Evolutionary conservation across 1,140 invertebrate genomes (phyloP).

Genomic region (Myzus persicae): DNA sequence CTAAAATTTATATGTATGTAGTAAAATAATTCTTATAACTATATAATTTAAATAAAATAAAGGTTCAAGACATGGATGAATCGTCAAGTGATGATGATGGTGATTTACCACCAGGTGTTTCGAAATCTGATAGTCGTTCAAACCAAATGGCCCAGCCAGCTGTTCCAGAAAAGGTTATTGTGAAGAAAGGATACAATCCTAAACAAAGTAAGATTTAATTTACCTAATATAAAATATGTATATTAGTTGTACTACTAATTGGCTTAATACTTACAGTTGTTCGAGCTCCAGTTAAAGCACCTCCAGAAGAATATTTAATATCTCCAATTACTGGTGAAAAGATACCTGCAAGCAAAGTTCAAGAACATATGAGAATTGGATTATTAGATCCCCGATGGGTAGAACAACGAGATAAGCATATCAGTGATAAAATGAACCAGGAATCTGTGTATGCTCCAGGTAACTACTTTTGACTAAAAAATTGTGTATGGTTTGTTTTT

Average conservation of each 20-base stretch:
- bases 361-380: constrained; percentile 97
- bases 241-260: constrained; percentile 21
- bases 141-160: constrained; percentile 73
- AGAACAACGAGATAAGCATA: constrained; percentile 90
- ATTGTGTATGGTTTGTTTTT: neutral
- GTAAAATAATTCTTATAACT: neutral
- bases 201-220: constrained; percentile 72
- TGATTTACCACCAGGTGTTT: constrained; percentile 59
- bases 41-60: constrained; percentile 58
- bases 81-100: constrained; percentile 79
- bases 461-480: constrained; percentile 59
- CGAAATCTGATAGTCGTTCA: constrained; percentile 70
- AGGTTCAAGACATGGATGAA: constrained; percentile 86
- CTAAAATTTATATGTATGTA: constrained; percentile 59
- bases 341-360: constrained; percentile 95
- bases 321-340: constrained; percentile 98
- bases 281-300: constrained; percentile 65
- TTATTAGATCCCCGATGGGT: constrained; percentile 97
- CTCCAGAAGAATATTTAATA: constrained; percentile 84
- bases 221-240: neutral
- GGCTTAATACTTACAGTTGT: constrained; percentile 64
- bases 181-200: constrained; percentile 96
- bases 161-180: constrained; percentile 91
- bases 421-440: constrained; percentile 83
- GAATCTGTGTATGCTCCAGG: constrained; percentile 86